phyloP scores from a whole-genome alignment of 2,797 vertebrate genomes.

The Pseudocheirus occidentalis region DNA sequence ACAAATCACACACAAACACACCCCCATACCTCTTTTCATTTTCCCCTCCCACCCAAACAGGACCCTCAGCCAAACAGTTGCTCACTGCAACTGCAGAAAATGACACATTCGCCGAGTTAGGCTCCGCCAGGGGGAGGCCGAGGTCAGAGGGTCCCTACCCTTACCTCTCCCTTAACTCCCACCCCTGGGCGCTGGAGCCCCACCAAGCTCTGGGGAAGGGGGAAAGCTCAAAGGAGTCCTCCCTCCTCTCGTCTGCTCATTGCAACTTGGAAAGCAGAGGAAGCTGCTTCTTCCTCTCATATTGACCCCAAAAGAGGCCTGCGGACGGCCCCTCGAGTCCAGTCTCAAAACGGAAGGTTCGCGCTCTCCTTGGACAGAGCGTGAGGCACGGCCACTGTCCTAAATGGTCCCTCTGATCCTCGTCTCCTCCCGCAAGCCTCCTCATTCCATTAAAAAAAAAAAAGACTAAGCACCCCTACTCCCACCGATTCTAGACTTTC shows the following conservation, averaged over 20 bases:
- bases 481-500: background rate
- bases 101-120: background rate
- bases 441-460: background rate
- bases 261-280: background rate
- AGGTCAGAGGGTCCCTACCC: background rate
- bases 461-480: background rate
- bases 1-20: conserved; percentile 29
- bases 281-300: background rate
- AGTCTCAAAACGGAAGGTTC: background rate
- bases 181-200: background rate
- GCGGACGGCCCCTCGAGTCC: background rate
- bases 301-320: background rate
- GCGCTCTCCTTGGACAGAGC: background rate
- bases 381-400: background rate
- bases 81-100: background rate
- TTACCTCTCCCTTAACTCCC: background rate
- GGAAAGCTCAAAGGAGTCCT: background rate
- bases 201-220: background rate
- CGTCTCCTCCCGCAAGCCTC: background rate
- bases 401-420: background rate
- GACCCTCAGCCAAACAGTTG: background rate
- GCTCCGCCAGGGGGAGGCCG: background rate
- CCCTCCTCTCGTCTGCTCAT: background rate
- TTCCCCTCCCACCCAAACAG: background rate
- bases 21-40: background rate